These are phyloP conservation scores for Podarcis muralis DNA, from an alignment of 2,113 vertebrate genomes.

Conservation along the genomic window DNA sequence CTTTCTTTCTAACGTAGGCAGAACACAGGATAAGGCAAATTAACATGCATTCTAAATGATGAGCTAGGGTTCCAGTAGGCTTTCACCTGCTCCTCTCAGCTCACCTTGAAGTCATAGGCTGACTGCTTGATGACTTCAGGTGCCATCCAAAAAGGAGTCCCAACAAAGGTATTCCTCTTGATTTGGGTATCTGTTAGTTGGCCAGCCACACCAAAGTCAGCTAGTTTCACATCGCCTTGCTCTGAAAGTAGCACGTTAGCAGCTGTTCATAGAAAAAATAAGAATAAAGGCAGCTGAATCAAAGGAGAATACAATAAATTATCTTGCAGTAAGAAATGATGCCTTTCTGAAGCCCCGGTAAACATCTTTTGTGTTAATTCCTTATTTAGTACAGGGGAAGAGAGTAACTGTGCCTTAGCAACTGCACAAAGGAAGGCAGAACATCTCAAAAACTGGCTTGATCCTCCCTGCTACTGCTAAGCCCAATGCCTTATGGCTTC, in stretches of 20 bases:
- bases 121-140: slow-evolving; percentile 99
- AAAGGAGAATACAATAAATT: background rate
- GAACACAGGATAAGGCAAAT: background rate
- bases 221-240: slow-evolving; percentile 97
- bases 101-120: slow-evolving; percentile 96
- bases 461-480: too few relatives aligned
- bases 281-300: background rate
- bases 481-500: too few relatives aligned
- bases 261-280: slow-evolving; percentile 74
- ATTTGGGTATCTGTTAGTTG: slow-evolving; percentile 98
- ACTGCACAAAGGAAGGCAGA: background rate
- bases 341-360: background rate
- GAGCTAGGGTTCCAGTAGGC: accelerated
- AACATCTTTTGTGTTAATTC: background rate
- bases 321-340: background rate
- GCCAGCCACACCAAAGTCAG: slow-evolving; percentile 97
- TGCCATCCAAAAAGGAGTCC: slow-evolving; percentile 99
- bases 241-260: slow-evolving; percentile 97
- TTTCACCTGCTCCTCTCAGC: slow-evolving; percentile 30
- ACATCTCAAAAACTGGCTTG: background rate
- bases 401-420: background rate
- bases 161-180: slow-evolving; percentile 98
- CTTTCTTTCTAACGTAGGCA: background rate
- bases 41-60: background rate
- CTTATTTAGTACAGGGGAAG: background rate